Evolutionary conservation across 2,797 vertebrate species (phyloP).

Genomic region (Rhynchotus rufescens): DNA sequence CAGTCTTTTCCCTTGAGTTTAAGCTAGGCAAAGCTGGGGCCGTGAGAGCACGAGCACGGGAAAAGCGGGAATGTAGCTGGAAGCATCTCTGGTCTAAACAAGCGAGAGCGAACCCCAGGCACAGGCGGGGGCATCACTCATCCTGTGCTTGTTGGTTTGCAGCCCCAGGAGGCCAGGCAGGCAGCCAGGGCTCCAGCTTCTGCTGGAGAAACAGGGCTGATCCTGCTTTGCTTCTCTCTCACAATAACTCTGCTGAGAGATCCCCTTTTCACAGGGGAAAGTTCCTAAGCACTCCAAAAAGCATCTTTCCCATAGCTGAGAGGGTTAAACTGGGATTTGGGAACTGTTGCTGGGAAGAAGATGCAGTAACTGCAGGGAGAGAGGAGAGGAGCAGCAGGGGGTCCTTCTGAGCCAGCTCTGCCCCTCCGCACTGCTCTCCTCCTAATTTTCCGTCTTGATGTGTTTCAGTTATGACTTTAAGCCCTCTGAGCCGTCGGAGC

Average conservation of each 20-base stretch:
- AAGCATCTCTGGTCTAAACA: not conserved
- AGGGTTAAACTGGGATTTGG: not conserved
- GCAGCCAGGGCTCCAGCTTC: not conserved
- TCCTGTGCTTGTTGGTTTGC: fast-evolving
- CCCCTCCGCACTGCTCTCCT: not conserved
- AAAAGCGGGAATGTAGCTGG: not conserved
- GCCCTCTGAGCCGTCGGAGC: constrained; percentile 74
- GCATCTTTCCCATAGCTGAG: not conserved
- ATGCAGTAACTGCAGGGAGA: not conserved
- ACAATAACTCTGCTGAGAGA: not conserved
- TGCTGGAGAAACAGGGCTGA: not conserved
- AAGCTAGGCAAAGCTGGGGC: not conserved
- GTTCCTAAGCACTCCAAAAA: not conserved
- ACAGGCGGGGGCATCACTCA: not conserved
- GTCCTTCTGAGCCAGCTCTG: not conserved
- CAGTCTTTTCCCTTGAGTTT: not conserved
- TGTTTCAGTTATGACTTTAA: constrained; percentile 80
- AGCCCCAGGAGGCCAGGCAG: not conserved
- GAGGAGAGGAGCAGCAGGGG: not conserved
- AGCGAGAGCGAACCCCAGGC: not conserved
- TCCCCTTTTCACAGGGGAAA: not conserved
- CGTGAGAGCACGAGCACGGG: fast-evolving
- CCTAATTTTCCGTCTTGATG: not conserved
- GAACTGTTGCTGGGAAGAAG: not conserved
- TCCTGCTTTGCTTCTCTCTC: not conserved